Evolutionary conservation across 2,888 invertebrate genomes (phyloP).

Genomic region (Polia nebulosa): DNA sequence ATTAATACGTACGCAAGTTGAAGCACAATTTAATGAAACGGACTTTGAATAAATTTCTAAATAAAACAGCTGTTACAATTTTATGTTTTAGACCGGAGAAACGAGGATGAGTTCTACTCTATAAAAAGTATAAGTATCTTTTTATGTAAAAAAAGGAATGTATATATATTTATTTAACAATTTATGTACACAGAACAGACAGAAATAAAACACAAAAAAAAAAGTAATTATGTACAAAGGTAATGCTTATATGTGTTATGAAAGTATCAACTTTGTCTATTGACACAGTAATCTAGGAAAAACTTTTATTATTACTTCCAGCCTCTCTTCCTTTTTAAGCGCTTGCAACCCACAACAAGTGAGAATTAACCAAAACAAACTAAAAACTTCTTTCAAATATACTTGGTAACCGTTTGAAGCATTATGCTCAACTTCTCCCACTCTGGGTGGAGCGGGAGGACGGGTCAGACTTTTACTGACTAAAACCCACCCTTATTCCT

Average conservation of each 20-base stretch:
- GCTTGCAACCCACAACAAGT: background rate
- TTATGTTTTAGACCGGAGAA: constrained; percentile 18
- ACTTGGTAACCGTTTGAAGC: background rate
- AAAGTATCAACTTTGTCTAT: background rate
- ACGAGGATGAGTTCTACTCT: background rate
- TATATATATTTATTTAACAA: too few species aligned
- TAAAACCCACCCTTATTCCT: too few species aligned
- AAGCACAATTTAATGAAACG: constrained; percentile 35
- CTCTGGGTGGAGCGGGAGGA: too few species aligned
- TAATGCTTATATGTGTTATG: too few species aligned
- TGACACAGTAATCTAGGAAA: background rate
- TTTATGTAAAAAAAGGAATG: too few species aligned
- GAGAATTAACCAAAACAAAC: too few species aligned
- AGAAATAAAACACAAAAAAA: too few species aligned
- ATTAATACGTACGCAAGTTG: constrained; percentile 36
- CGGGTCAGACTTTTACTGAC: too few species aligned
- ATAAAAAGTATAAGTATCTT: constrained; percentile 7
- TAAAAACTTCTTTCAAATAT: background rate
- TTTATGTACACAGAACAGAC: too few species aligned
- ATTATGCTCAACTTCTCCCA: too few species aligned
- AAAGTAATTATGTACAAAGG: too few species aligned
- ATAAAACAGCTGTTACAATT: constrained; percentile 45
- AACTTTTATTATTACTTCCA: background rate
- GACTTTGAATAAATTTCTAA: constrained; percentile 39
- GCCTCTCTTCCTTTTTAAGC: background rate